phyloP scores from a whole-genome alignment of 2,888 invertebrate genomes.

The Linnaemya tessellans region DNA sequence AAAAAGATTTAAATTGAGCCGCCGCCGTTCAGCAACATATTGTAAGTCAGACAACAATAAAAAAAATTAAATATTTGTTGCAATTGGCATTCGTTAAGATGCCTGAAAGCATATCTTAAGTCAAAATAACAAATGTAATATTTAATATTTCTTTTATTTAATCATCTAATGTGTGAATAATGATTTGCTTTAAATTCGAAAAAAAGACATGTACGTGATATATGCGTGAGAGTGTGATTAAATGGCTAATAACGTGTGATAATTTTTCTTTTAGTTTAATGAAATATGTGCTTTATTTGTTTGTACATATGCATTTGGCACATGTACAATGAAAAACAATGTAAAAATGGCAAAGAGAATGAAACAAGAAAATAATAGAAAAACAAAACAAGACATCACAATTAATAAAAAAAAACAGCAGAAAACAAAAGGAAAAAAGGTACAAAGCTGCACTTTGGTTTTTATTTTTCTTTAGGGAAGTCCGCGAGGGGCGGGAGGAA shows the following conservation, averaged over 20 bases:
- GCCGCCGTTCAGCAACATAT: no score
- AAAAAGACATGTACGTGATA: slow-evolving; percentile 34
- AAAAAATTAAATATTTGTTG: slow-evolving; percentile 12
- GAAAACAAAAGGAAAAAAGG: no score
- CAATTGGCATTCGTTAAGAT: slow-evolving; percentile 42
- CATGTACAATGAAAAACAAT: slow-evolving; percentile 51
- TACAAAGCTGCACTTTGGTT: slow-evolving; percentile 59
- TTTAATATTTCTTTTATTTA: slow-evolving; percentile 42
- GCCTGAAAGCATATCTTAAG: slow-evolving; percentile 32
- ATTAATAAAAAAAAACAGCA: slow-evolving; percentile 55
- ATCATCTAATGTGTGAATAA: slow-evolving; percentile 54
- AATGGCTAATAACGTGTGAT: slow-evolving; percentile 54
- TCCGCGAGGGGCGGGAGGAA: slow-evolving; percentile 19
- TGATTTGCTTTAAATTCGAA: slow-evolving; percentile 38
- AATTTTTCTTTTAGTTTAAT: slow-evolving; percentile 27
- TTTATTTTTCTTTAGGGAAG: not conserved
- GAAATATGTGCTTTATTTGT: slow-evolving; percentile 51
- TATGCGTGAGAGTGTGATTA: slow-evolving; percentile 27
- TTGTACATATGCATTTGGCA: no score
- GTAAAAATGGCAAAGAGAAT: slow-evolving; percentile 40
- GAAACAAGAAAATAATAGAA: slow-evolving; percentile 15
- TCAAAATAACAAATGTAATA: slow-evolving; percentile 29
- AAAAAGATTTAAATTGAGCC: no score
- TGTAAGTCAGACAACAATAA: slow-evolving; percentile 37
- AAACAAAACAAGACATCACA: slow-evolving; percentile 46